Percentiles rank a stretch among this genome's conserved stretches.
Conservation (phyloP, 2,797 vertebrate species). For the Lemur catta region DNA sequence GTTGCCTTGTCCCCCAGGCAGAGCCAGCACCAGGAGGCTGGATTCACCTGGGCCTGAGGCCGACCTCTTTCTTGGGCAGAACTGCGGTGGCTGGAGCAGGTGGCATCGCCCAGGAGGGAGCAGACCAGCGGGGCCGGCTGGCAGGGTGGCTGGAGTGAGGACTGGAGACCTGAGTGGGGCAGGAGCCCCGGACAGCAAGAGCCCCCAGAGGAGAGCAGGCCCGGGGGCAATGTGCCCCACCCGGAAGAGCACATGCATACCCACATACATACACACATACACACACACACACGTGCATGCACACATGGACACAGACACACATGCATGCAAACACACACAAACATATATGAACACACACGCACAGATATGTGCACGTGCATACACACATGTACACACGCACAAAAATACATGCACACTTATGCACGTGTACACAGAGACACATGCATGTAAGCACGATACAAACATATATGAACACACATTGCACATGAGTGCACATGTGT, state of each 20-base stretch:
- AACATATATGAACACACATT: not conserved
- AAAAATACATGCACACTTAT: too few relatives aligned
- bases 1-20: not conserved
- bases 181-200: not conserved
- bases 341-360: not conserved
- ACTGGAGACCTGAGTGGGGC: not conserved
- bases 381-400: rapidly evolving
- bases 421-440: too few relatives aligned
- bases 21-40: not conserved
- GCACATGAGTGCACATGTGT: too few relatives aligned
- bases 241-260: not conserved
- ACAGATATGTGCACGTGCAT: not conserved
- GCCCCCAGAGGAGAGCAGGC: not conserved
- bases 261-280: not conserved
- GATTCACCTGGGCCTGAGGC: not conserved
- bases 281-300: not conserved
- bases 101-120: not conserved
- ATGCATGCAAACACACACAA: not conserved
- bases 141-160: not conserved
- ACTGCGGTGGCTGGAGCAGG: not conserved
- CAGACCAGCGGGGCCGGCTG: rapidly evolving
- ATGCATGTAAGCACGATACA: not conserved
- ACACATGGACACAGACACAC: rapidly evolving
- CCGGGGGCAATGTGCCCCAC: too few relatives aligned
- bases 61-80: not conserved